These are phyloP conservation scores for Pseudorhombus dupliciocellatus DNA, from an alignment of 2,113 vertebrate species.

Conservation along the genomic window DNA sequence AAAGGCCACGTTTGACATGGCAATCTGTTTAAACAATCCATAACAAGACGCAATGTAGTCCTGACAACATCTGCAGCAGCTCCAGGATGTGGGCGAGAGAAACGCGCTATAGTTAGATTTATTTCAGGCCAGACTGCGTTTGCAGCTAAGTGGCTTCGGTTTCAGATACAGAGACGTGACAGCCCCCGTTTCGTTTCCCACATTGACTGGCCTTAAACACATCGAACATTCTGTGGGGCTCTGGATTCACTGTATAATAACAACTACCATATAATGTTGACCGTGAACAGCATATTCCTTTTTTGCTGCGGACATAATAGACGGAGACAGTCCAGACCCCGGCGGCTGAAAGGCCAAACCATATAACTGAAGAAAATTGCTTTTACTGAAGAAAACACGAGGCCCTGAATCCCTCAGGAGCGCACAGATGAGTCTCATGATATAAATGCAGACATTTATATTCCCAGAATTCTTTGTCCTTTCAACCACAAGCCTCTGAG, in stretches of 20 bases:
- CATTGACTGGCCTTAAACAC: slow-evolving; percentile 36
- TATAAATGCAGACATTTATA: slow-evolving; percentile 29
- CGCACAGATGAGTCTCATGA: slow-evolving; percentile 9
- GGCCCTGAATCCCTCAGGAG: slow-evolving; percentile 1
- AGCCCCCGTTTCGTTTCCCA: slow-evolving; percentile 47
- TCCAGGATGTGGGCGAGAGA: slow-evolving; percentile 44
- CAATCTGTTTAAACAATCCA: slow-evolving; percentile 40
- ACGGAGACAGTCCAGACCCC: slow-evolving; percentile 25
- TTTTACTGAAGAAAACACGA: slow-evolving; percentile 53
- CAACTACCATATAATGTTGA: slow-evolving; percentile 1
- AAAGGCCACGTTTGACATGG: slow-evolving; percentile 4
- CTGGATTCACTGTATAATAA: slow-evolving; percentile 3
- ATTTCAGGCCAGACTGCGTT: slow-evolving; percentile 37
- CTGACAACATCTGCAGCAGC: slow-evolving; percentile 54
- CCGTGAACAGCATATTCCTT: background rate
- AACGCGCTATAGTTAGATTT: slow-evolving; percentile 35
- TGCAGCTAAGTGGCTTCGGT: slow-evolving; percentile 42
- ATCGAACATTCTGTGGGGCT: slow-evolving; percentile 37
- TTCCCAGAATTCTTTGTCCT: slow-evolving; percentile 16
- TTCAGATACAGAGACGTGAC: slow-evolving; percentile 37
- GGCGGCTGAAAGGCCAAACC: slow-evolving; percentile 31
- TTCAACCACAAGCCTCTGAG: background rate
- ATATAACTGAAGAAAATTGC: slow-evolving; percentile 28
- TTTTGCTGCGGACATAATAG: slow-evolving; percentile 27
- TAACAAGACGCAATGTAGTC: slow-evolving; percentile 42